These are phyloP conservation scores for Himalopsyche anomala DNA, from an alignment of 2,888 invertebrate genomes.

Conservation along the genomic window DNA sequence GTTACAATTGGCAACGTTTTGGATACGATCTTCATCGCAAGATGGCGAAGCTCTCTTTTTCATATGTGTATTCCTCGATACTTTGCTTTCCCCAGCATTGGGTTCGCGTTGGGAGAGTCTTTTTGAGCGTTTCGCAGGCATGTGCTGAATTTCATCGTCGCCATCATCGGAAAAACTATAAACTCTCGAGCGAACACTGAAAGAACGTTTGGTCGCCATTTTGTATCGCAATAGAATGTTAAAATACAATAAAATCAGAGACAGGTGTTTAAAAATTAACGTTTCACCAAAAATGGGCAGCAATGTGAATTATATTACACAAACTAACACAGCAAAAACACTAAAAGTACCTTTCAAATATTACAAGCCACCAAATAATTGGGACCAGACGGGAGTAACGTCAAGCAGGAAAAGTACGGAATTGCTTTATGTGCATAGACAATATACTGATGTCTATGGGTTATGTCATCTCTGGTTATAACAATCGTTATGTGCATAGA, in stretches of 20 bases:
- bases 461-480: no score
- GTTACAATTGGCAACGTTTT: conserved; percentile 8
- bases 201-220: conserved; percentile 56
- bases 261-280: background rate
- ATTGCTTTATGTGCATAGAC: no score
- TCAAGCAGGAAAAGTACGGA: no score
- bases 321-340: no score
- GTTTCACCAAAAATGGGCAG: no score
- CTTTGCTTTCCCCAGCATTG: background rate
- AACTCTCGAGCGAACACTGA: conserved; percentile 48
- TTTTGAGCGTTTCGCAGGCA: conserved; percentile 40
- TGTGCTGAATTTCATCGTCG: conserved; percentile 35
- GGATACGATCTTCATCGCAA: conserved; percentile 46
- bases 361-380: no score
- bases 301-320: no score
- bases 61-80: background rate
- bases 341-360: no score
- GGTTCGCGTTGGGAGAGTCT: background rate
- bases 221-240: conserved; percentile 31
- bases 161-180: conserved; percentile 54
- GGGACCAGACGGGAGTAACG: no score
- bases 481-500: no score
- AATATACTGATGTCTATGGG: no score
- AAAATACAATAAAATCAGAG: background rate
- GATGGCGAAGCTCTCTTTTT: conserved; percentile 48